Conservation (phyloP, 1,140 invertebrate species). For the Eupeodes corollae region DNA sequence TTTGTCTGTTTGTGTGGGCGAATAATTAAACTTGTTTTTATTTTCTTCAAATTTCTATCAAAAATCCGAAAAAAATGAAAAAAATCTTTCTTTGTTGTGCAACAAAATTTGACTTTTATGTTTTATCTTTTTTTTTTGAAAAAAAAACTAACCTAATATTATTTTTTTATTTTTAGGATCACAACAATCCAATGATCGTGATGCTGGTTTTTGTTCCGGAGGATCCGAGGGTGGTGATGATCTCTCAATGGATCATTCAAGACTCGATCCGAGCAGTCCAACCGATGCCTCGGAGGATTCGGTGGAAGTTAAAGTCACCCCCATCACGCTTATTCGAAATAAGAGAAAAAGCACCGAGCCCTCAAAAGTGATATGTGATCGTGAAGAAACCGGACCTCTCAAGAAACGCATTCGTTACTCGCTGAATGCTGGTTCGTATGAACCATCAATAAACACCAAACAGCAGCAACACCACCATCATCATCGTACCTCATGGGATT, state of each 20-base stretch:
- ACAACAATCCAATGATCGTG: slow-evolving; percentile 42
- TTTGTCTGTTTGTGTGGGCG: too few relatives aligned
- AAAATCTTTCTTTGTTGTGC: too few relatives aligned
- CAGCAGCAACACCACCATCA: slow-evolving; percentile 32
- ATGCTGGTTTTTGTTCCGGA: slow-evolving; percentile 60
- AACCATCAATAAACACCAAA: slow-evolving; percentile 17
- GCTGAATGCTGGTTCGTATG: slow-evolving; percentile 23
- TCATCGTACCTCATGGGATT: slow-evolving; percentile 37
- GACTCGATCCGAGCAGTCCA: slow-evolving; percentile 37
- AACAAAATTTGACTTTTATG: too few relatives aligned
- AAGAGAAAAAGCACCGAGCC: slow-evolving; percentile 65
- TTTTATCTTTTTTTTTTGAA: too few relatives aligned
- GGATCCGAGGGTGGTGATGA: slow-evolving; percentile 46
- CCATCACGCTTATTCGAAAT: slow-evolving; percentile 50
- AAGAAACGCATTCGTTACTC: slow-evolving; percentile 51
- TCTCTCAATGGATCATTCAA: slow-evolving; percentile 23
- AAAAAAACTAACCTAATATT: not conserved
- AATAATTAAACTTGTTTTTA: too few relatives aligned
- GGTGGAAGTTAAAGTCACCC: slow-evolving; percentile 50
- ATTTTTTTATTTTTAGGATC: slow-evolving; percentile 27
- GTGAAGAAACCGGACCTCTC: slow-evolving; percentile 41
- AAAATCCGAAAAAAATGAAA: too few relatives aligned
- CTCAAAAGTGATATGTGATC: slow-evolving; percentile 31
- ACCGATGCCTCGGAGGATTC: slow-evolving; percentile 57
- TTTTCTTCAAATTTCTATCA: too few relatives aligned